Conservation (phyloP, 1,140 invertebrate species). For the Drosophila kurseongensis region DNA sequence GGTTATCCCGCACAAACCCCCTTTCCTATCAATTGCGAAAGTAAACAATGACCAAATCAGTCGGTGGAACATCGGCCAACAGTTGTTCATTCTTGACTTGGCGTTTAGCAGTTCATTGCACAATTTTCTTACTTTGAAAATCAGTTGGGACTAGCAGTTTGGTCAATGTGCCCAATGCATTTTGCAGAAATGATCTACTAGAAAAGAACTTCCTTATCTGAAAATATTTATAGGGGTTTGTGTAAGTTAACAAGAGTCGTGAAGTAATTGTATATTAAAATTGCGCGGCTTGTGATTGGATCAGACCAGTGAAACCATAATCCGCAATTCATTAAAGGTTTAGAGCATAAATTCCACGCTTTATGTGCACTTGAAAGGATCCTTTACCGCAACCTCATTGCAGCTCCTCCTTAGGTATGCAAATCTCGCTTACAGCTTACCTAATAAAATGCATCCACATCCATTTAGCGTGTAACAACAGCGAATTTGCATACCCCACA, state of each 20-base stretch:
- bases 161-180: constrained; percentile 2
- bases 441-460: constrained; percentile 62
- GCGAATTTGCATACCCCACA: constrained; percentile 58
- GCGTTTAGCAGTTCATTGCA: constrained; percentile 48
- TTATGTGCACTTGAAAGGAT: background rate
- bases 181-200: background rate
- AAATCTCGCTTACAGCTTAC: constrained; percentile 24
- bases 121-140: constrained; percentile 40
- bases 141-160: constrained; percentile 29
- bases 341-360: background rate
- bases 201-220: background rate
- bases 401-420: constrained; percentile 22
- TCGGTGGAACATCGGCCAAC: constrained; percentile 2
- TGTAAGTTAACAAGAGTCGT: no score
- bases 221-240: no score
- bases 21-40: constrained; percentile 17
- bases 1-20: background rate
- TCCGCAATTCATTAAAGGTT: background rate
- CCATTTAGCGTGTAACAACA: constrained; percentile 32
- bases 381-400: background rate
- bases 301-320: background rate
- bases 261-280: no score
- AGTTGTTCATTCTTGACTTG: constrained; percentile 20
- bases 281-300: background rate
- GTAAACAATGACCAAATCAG: constrained; percentile 37